phyloP scores from a whole-genome alignment of 37 sponge, comb jelly and placozoan species.

The Theonella swinhoei region DNA sequence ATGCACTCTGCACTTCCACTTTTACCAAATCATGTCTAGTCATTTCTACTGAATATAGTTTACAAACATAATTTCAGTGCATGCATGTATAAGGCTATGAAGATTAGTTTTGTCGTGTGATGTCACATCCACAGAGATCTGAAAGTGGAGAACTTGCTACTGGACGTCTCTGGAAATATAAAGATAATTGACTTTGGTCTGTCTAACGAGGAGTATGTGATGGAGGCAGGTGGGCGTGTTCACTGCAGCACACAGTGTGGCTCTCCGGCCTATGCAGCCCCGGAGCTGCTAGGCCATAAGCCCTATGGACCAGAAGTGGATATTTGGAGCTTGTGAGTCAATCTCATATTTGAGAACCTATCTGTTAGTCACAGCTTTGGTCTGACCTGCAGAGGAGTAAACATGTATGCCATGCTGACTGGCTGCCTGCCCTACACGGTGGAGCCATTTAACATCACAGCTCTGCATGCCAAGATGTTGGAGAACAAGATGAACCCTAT shows the following conservation, averaged over 20 bases:
- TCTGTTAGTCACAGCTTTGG: background rate
- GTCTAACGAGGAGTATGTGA: constrained; percentile 67
- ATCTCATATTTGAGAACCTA: background rate
- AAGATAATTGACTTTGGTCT: constrained; percentile 96
- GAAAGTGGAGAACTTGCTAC: constrained; percentile 94
- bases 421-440: constrained; percentile 94
- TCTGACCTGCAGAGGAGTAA: constrained; percentile 81
- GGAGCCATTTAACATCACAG: constrained; percentile 95
- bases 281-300: constrained; percentile 93
- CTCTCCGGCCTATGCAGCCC: constrained; percentile 99
- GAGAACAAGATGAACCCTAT: constrained; percentile 95
- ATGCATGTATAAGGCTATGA: no score
- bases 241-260: constrained; percentile 95
- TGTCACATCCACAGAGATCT: no score
- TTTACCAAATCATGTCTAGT: no score
- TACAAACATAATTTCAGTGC: no score
- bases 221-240: constrained; percentile 51
- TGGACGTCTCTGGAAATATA: constrained; percentile 79
- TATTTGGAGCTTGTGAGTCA: constrained; percentile 98
- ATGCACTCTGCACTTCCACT: no score
- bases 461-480: constrained; percentile 96
- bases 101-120: no score
- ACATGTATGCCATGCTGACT: constrained; percentile 99
- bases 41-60: no score
- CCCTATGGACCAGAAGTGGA: constrained; percentile 94